These are phyloP conservation scores for Bombus ignitus DNA, from an alignment of 1,140 invertebrate genomes.

Conservation along the genomic window DNA sequence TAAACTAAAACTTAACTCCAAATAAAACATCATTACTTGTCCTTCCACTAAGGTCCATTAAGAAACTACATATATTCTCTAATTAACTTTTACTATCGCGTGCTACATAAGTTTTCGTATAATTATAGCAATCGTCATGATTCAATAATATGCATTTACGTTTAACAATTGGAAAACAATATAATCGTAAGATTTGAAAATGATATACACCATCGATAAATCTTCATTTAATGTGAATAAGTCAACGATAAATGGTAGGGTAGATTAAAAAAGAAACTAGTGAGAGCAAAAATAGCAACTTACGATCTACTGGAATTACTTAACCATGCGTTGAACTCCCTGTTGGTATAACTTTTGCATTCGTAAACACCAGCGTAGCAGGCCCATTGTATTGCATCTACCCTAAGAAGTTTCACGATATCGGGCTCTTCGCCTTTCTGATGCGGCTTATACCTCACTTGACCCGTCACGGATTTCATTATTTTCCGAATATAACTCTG, in stretches of 20 bases:
- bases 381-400: conserved; percentile 85
- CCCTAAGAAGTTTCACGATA: conserved; percentile 85
- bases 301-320: conserved; percentile 74
- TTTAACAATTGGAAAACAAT: too few relatives aligned
- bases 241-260: too few relatives aligned
- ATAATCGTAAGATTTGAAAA: too few relatives aligned
- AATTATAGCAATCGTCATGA: too few relatives aligned
- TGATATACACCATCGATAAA: too few relatives aligned
- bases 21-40: too few relatives aligned
- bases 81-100: too few relatives aligned
- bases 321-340: conserved; percentile 86
- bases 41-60: too few relatives aligned
- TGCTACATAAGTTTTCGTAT: too few relatives aligned
- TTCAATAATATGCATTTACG: too few relatives aligned
- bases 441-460: rapidly evolving
- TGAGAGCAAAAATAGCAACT: neutral
- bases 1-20: too few relatives aligned
- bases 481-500: conserved; percentile 23
- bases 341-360: conserved; percentile 85
- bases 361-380: conserved; percentile 86
- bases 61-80: too few relatives aligned
- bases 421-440: conserved; percentile 81
- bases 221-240: neutral
- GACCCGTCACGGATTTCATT: rapidly evolving
- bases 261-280: neutral